Evolutionary conservation across 2,888 invertebrate species (phyloP), one percentile per base, ranked within the genome.

Genomic region (Lycia hirtaria): DNA sequence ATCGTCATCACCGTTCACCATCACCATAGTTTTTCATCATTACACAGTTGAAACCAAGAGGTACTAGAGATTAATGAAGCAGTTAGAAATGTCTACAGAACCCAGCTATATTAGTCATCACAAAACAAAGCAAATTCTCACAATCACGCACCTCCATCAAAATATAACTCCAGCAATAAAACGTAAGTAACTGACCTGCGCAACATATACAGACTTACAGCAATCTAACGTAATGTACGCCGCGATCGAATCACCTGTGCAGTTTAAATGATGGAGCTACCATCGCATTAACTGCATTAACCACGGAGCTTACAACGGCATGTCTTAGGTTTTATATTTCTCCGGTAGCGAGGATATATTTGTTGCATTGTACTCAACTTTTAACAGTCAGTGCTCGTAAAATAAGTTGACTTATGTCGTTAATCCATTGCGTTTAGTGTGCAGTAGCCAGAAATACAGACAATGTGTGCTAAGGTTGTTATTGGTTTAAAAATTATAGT

Each of bases 391-490:
- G 24, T 14, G 49, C 78, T 71, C 78, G 78, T 84, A 85, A 85
- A 85, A 80, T 72, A 73, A 76, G 81, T 81, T 76, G 78, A 80
- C 78, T 80, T 77, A 69, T 68, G 83, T 79, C 84, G 85, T 86
- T 86, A 84, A 83, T 82, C 79, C 80, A 80, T 81, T 83, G 81
- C 81, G 76, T 80, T 81, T 75, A 76, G 71, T 67, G 72, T 70
- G 58, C 71, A 75, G 78, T 73, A 78, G 71, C 67, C 65, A 56
- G 65, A 72, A 72, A 62, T 54, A 69, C 62, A 60, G 63, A 84
- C 83, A 75, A 75, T 84, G 85, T 84, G 70, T 80, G 73, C 75
- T n/a, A 75, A 75, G 70, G 76, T 77, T 64, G 63, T 62, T 24
- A 60, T 37, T 59, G 45, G 61, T 60, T 57, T 57, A 63, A 65